Percentiles rank a stretch among this genome's conserved stretches.
Conservation (phyloP, 2,888 invertebrate genomes). For the Stegana nigrithorax region DNA sequence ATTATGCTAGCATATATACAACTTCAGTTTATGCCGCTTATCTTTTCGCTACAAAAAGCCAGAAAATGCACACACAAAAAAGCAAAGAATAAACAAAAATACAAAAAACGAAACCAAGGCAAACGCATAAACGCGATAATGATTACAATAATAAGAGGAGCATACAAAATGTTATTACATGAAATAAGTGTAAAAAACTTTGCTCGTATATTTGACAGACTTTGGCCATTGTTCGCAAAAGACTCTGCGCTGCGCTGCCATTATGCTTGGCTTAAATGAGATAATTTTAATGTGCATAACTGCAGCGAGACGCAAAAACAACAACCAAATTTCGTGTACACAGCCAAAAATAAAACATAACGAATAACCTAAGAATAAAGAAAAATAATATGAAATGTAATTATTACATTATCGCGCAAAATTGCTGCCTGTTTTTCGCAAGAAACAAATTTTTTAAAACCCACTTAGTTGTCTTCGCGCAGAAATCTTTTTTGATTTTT, state of each 20-base stretch:
- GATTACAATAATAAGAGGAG: neutral
- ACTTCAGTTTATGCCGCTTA: neutral
- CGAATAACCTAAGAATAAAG: neutral
- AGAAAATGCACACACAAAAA: constrained; percentile 35
- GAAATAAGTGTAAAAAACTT: constrained; percentile 3
- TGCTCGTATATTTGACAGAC: neutral
- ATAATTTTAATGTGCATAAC: constrained; percentile 16
- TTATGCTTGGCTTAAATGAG: constrained; percentile 4
- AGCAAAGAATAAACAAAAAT: too few relatives aligned
- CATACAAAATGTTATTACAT: neutral
- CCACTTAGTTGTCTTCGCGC: neutral
- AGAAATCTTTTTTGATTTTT: neutral
- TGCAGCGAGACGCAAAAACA: constrained; percentile 3
- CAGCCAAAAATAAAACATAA: neutral
- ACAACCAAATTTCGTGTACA: neutral
- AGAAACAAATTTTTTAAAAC: neutral
- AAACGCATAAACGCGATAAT: constrained; percentile 19
- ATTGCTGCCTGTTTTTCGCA: neutral
- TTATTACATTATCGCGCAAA: constrained; percentile 1
- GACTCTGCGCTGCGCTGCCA: too few relatives aligned
- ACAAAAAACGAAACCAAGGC: constrained; percentile 12
- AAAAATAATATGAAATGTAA: neutral
- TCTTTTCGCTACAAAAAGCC: constrained; percentile 17
- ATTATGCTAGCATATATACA: too few relatives aligned
- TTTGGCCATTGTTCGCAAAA: neutral